Base-by-base conservation (phyloP, 92 coral and sea anemone genomes). In the Epizoanthus ramosus region DNA sequence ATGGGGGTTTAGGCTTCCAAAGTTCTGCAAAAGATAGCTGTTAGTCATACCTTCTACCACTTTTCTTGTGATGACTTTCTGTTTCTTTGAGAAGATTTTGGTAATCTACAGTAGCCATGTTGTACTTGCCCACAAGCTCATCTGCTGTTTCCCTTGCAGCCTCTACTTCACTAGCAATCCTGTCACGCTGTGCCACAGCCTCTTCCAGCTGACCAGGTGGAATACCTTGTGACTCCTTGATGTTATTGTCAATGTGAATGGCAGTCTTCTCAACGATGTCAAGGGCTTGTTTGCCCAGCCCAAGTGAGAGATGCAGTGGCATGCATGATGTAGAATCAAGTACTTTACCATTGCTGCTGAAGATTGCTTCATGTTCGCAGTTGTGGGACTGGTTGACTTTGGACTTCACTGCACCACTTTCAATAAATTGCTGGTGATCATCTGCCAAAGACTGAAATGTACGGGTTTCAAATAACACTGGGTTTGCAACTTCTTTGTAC, bases 301-400 rank as follows among this genome's bases (percentile, higher is more conserved):
- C 87, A 16, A 87, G 79, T 16, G 87, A 83, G 24, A 82, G 16
- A 41, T 81, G 90, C 8, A 87, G 87, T 4, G 90, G 90, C 90
- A 87, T 83, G 45, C 90, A 83, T 33, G 87, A 72, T 68, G 74
- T 75, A 23, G 87, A 68, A 14, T 50, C 70, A 63, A 73, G 81
- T 16, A 83, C 87, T 16, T 45, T 53, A n/a, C 87, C 87, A 8
- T 70, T 57, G 33, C 67, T 58, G 12, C 52, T 63, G 57, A 71
- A 86, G 73, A 86, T 71, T 0, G 89, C 65, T 10, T 0, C 13
- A 50, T 58, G 16, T 33, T 87, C 87, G 37, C 69, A 87, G 84
- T 83, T 87, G 68, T 87, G 56, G 53, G 24, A 75, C 16, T 75
- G 70, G 28, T 87, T 87, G 13, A 63, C 84, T 41, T 87, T 83